A percentile compares a stretch with the other conserved stretches of the same genome.
phyloP scores from a whole-genome alignment of 2,113 vertebrate genomes.

The Syngnathus scovelli region DNA sequence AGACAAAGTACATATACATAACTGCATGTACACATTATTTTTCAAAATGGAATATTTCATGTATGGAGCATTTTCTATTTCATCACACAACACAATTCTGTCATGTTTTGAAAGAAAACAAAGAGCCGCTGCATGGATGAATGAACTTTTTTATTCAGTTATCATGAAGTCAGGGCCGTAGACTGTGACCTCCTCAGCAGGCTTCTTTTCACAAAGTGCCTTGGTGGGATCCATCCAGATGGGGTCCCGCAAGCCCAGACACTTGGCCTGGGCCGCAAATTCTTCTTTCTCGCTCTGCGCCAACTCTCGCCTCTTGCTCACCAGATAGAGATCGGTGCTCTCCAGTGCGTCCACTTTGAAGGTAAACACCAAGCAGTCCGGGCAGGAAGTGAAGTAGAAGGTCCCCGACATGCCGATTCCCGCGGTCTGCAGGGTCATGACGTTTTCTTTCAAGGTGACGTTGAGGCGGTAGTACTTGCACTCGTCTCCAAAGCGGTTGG shows the following conservation, averaged over 20 bases:
- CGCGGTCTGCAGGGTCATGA: background rate
- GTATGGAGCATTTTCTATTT: too few relatives aligned
- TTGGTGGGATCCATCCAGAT: constrained; percentile 14
- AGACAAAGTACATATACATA: too few relatives aligned
- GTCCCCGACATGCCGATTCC: background rate
- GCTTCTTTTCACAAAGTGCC: constrained; percentile 1
- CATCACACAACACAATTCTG: too few relatives aligned
- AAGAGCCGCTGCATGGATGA: background rate
- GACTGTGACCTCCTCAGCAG: background rate
- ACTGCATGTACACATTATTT: too few relatives aligned
- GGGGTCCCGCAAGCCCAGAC: constrained; percentile 8
- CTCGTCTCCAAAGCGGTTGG: constrained; percentile 2
- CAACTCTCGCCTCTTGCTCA: constrained; percentile 22
- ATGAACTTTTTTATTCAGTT: constrained; percentile 2
- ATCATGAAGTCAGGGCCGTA: background rate
- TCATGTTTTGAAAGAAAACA: background rate
- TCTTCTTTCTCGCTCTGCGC: constrained; percentile 6
- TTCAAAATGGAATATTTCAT: too few relatives aligned
- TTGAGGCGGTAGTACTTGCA: constrained; percentile 2
- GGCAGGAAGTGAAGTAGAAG: background rate
- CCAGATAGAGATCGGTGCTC: constrained; percentile 2
- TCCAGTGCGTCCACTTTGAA: background rate
- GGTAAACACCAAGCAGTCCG: constrained; percentile 6
- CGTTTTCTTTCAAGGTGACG: background rate
- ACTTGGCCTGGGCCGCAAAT: constrained; percentile 12